These are phyloP conservation scores for Valencia hispanica DNA, from an alignment of 2,797 vertebrate species.

Conservation along the genomic window DNA sequence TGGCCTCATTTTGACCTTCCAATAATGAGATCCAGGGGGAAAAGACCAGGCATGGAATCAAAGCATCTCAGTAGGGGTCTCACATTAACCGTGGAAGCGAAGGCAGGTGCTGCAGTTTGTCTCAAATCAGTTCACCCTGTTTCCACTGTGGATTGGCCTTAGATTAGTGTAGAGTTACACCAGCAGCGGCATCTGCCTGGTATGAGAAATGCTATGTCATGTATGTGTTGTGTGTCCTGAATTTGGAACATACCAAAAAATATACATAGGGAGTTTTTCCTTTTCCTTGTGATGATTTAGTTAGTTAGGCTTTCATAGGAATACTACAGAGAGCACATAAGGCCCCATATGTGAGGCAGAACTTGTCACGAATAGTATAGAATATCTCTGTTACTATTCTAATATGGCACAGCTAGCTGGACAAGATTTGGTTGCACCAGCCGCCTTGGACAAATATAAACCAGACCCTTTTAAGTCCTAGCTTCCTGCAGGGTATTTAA, in stretches of 20 bases:
- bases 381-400: slow-evolving; percentile 78
- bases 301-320: slow-evolving; percentile 19
- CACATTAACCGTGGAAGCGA: slow-evolving; percentile 43
- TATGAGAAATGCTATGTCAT: slow-evolving; percentile 42
- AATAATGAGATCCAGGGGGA: slow-evolving; percentile 71
- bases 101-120: slow-evolving; percentile 61
- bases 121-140: slow-evolving; percentile 64
- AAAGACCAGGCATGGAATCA: slow-evolving; percentile 62
- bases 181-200: slow-evolving; percentile 57
- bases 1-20: slow-evolving; percentile 66
- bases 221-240: slow-evolving; percentile 45
- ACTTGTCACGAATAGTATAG: slow-evolving; percentile 73
- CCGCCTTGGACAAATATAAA: slow-evolving; percentile 76
- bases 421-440: slow-evolving; percentile 61
- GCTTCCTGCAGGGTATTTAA: slow-evolving; percentile 43
- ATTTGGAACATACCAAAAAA: not conserved
- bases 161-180: slow-evolving; percentile 73
- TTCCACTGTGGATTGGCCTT: slow-evolving; percentile 64
- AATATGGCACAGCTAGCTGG: slow-evolving; percentile 52
- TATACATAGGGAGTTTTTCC: not conserved
- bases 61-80: slow-evolving; percentile 59
- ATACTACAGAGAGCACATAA: slow-evolving; percentile 23
- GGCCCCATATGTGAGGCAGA: slow-evolving; percentile 39
- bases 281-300: slow-evolving; percentile 3
- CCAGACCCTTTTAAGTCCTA: slow-evolving; percentile 70